Conservation (phyloP, 2,113 vertebrate genomes). For the Rallus limicola region DNA sequence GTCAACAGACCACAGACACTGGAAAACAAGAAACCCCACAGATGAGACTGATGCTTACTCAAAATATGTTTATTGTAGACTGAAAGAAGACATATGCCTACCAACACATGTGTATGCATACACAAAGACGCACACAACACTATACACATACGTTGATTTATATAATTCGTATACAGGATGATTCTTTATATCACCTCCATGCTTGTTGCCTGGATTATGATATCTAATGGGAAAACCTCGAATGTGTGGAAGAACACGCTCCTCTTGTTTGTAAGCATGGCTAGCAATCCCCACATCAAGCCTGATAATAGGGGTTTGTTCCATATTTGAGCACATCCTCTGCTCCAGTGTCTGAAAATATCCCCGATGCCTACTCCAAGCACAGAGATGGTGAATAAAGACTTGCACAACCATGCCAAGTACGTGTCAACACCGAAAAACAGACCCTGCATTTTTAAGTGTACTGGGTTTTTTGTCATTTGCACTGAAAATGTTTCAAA, state of each 20-base stretch:
- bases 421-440: not conserved
- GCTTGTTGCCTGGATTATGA: not conserved
- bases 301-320: not conserved
- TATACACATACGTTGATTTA: accelerated
- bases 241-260: not conserved
- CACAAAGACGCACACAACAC: not conserved
- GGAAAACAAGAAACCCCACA: not conserved
- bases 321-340: not conserved
- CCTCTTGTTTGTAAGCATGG: not conserved
- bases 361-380: not conserved
- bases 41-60: not conserved
- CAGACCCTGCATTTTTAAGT: not conserved
- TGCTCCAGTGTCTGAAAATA: not conserved
- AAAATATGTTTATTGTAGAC: not conserved
- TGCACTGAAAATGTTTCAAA: not conserved
- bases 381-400: not conserved
- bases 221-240: not conserved
- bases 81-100: not conserved
- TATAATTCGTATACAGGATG: not conserved
- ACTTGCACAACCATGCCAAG: not conserved
- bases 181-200: not conserved
- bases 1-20: not conserved
- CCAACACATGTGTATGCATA: accelerated
- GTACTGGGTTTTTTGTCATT: not conserved
- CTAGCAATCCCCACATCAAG: not conserved